Base-by-base conservation (phyloP, 2,888 invertebrate genomes). In the Drosophila rellima region DNA sequence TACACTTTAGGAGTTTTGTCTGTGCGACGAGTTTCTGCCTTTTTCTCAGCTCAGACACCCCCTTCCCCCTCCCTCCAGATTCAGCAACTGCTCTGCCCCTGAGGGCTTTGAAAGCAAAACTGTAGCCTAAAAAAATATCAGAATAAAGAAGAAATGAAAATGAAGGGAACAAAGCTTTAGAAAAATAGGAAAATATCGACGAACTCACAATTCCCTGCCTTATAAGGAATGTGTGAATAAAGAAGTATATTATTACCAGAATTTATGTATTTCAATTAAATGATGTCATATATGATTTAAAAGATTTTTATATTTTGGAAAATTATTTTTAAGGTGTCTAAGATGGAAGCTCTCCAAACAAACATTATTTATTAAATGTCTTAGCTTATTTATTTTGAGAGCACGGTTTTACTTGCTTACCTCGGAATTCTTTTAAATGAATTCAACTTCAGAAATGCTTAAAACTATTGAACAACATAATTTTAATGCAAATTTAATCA, bases 1-100 rank as follows among this genome's bases (percentile, higher is more conserved):
- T 87, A 84, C 73, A 84, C 78, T 83, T 87, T 84, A 87, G 81
- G 84, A 83, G 81, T 83, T 78, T 82, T 83, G 73, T 60, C 57
- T 60, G 61, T 64, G 80, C 83, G 77, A 86, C 80, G 84, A 83
- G 87, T 77, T 70, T 67, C 74, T 68, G 66, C 39, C 57, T 29
- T 44, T 54, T 40, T 18, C 47, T 18, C 6, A 10, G 7, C 47
- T n/a, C 5, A 29, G 18, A 2, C n/a, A 2, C n/a, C n/a, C 11
- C 31, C 4, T 3, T 18, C 11, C 8, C 20, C 6, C 35, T 8
- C 11, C 20, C 20, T n/a, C n/a, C n/a, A n/a, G n/a, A n/a, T n/a
- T n/a, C n/a, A n/a, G n/a, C n/a, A n/a, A 18, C 31, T 37, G 42
- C 18, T 47, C 23, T 42, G 56, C 26, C 70, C 74, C 45, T 47